Conservation (phyloP, 2,113 vertebrate genomes). For the Pseudonaja textilis region DNA sequence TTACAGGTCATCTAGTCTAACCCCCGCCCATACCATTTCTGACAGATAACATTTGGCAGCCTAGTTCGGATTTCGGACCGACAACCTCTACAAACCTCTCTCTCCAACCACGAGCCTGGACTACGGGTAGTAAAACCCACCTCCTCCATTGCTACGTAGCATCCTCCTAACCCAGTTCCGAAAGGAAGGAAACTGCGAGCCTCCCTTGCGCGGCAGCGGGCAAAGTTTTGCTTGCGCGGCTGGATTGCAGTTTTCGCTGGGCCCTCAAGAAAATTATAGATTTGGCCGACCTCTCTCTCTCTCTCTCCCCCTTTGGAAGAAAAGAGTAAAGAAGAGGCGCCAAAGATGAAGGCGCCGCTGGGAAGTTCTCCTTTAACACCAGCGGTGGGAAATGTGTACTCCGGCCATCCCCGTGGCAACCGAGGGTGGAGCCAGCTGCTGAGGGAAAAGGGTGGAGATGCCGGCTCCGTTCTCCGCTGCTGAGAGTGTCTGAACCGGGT, state of each 20-base stretch:
- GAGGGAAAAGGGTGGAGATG: not conserved
- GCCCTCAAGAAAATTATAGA: not conserved
- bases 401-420: slow-evolving; percentile 1
- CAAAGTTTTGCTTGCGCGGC: not conserved
- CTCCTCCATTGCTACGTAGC: not conserved
- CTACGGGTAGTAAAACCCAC: not conserved
- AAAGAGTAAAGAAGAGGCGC: not conserved
- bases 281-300: not conserved
- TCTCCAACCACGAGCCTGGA: not conserved
- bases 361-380: too few relatives aligned
- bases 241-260: not conserved
- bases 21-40: too few relatives aligned
- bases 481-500: not conserved
- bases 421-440: not conserved
- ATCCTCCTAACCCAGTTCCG: not conserved
- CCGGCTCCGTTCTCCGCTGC: not conserved
- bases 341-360: not conserved
- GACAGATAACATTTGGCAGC: not conserved
- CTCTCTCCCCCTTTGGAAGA: not conserved
- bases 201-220: not conserved
- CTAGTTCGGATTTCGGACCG: not conserved
- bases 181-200: not conserved
- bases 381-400: not conserved
- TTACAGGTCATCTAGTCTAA: too few relatives aligned
- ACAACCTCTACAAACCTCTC: not conserved